Evolutionary conservation across 2,888 invertebrate species (phyloP), one percentile per base, ranked within the genome.

Genomic region (Entomobrya multifasciata): DNA sequence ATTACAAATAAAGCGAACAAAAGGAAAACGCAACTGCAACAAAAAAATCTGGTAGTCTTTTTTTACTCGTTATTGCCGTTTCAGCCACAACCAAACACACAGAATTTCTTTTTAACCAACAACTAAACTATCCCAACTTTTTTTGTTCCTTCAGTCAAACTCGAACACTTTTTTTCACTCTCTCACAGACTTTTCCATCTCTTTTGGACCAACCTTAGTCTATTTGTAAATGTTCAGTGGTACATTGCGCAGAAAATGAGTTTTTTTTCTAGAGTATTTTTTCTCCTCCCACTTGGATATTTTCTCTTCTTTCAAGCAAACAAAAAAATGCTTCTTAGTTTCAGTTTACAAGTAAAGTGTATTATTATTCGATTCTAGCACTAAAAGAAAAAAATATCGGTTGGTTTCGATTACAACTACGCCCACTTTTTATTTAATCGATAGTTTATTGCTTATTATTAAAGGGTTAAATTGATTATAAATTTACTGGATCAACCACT

Each of bases 191-290:
- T 25, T 62, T 52, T 67, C 80, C 80, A 52, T 80, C 67, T 60
- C 47, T 49, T 41, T 20, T 30, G 67, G 67, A 41, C 80, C 67
- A 67, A 36, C 80, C 67, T 80, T 41, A 47, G 36, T 22, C 80
- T 67, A 80, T 80, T 80, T 80, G 80, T 80, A 80, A 80, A 65
- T 80, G 80, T 55, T 80, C 67, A 36, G 52, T 80, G 80, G 77
- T 80, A 86, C 88, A 88, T 86, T 87, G 90, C 84, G 86, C 81
- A 86, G 87, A 88, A 88, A 89, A 90, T 89, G 89, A 89, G 88
- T 88, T 88, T 89, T 88, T n/a, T 89, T 88, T 78, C 67, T 20
- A 6, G 41, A 82, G 55, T 85, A 86, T 88, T 82, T 85, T 86
- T 79, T n/a, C 87, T 84, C 86, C 86, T 77, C 80, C 74, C 55